phyloP scores from a whole-genome alignment of 2,113 vertebrate genomes.

The Glareola pratincola region DNA sequence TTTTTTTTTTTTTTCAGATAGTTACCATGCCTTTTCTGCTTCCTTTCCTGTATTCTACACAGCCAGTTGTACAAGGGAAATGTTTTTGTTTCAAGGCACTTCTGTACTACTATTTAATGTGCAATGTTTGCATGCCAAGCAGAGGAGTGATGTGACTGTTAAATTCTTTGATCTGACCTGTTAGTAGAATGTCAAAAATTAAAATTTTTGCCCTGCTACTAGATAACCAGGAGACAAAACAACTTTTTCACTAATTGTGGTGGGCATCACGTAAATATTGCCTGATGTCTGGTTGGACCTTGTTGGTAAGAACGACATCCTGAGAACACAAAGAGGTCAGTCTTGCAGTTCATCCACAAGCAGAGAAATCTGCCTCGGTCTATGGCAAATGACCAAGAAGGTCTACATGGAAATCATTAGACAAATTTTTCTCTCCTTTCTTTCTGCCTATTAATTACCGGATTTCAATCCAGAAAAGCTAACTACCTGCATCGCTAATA shows the following conservation, averaged over 20 bases:
- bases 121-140: not conserved
- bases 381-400: not conserved
- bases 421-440: not conserved
- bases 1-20: not conserved
- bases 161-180: not conserved
- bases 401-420: not conserved
- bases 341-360: not conserved
- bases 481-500: not conserved
- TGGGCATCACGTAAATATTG: fast-evolving
- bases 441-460: not conserved
- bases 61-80: not conserved
- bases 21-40: not conserved
- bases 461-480: not conserved
- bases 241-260: not conserved
- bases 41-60: not conserved
- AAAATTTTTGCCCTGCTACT: not conserved
- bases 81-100: not conserved
- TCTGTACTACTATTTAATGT: not conserved
- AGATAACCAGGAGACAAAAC: not conserved
- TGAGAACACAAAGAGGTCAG: not conserved
- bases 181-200: not conserved
- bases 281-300: not conserved
- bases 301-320: not conserved
- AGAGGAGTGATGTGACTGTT: not conserved
- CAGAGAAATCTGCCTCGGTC: not conserved